phyloP scores from a whole-genome alignment of 2,797 vertebrate genomes.

The Tiaroga cobitis region DNA sequence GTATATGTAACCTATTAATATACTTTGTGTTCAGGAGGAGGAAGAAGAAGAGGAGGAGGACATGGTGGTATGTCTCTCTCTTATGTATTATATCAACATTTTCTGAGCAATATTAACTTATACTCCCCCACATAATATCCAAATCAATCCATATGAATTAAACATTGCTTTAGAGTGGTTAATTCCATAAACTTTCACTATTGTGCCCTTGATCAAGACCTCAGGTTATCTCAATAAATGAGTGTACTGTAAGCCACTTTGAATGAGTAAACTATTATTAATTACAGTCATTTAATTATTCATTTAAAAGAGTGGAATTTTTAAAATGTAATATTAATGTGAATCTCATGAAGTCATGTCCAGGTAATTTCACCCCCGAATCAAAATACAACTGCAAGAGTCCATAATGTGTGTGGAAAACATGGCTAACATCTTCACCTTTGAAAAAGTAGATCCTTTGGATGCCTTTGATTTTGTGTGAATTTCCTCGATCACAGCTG shows the following conservation, averaged over 20 bases:
- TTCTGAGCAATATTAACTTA: background rate
- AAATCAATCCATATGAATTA: background rate
- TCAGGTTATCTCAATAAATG: background rate
- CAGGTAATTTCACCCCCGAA: background rate
- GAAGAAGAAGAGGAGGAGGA: conserved; percentile 77
- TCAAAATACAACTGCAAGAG: background rate
- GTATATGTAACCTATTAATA: background rate
- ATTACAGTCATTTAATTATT: background rate
- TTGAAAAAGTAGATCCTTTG: background rate
- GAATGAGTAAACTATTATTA: background rate
- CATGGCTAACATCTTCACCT: background rate
- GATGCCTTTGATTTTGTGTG: background rate
- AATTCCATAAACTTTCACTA: background rate
- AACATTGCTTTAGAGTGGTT: background rate
- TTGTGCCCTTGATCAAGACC: background rate
- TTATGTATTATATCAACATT: background rate
- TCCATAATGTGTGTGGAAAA: background rate
- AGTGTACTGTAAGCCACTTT: too few relatives aligned
- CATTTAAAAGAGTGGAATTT: background rate
- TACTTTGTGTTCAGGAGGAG: conserved; percentile 64
- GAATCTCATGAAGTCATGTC: background rate
- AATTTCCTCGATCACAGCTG: background rate
- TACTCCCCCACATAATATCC: background rate
- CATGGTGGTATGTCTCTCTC: conserved; percentile 75
- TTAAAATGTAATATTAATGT: background rate